Conservation (phyloP, 2,797 vertebrate species). For the Notoglanidium macrostoma region DNA sequence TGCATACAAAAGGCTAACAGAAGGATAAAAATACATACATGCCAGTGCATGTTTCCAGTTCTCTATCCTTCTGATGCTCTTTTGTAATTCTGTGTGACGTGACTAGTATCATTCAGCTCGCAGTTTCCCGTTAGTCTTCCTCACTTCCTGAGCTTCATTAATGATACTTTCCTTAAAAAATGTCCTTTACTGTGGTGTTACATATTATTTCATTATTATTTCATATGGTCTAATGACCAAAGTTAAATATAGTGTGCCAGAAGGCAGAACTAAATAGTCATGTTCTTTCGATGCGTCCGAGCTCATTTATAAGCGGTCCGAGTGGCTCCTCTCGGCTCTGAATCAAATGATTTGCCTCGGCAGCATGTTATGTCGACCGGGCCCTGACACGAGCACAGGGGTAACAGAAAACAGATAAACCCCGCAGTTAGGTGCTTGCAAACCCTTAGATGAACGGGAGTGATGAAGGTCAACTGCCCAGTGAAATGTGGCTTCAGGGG, state of each 20-base stretch:
- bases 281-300: constrained; percentile 9
- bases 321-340: constrained; percentile 11
- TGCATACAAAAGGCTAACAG: constrained; percentile 41
- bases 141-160: constrained; percentile 12
- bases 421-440: constrained; percentile 35
- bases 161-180: constrained; percentile 6
- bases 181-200: constrained; percentile 25
- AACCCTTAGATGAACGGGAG: constrained; percentile 57
- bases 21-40: constrained; percentile 33
- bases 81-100: constrained; percentile 1
- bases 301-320: constrained; percentile 20
- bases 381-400: constrained; percentile 22
- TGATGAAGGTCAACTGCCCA: constrained; percentile 54
- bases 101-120: background rate
- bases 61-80: constrained; percentile 18
- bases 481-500: constrained; percentile 53
- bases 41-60: constrained; percentile 11
- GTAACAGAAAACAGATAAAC: constrained; percentile 40
- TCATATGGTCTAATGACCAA: constrained; percentile 23
- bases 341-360: constrained; percentile 50
- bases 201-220: constrained; percentile 28
- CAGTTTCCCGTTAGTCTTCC: background rate
- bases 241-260: constrained; percentile 28
- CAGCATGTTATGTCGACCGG: constrained; percentile 24
- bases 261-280: constrained; percentile 17